Evolutionary conservation across 2,888 invertebrate species (phyloP).

Genomic region (Cephus rjabovi): DNA sequence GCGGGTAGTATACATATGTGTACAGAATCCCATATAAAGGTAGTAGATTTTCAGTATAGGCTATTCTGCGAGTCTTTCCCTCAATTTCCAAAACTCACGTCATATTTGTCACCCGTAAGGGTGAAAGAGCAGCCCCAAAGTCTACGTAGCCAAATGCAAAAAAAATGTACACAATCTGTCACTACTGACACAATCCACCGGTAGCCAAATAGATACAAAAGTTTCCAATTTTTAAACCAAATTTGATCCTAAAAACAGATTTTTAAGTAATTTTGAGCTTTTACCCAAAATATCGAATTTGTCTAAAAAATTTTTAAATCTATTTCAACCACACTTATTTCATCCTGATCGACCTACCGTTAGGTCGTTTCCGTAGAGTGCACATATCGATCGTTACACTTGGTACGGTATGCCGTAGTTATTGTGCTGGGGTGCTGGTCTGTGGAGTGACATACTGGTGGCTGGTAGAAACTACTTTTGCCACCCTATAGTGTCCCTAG

Average conservation of each 20-base stretch:
- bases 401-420: slow-evolving; percentile 25
- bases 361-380: slow-evolving; percentile 59
- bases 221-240: neutral
- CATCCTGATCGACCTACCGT: slow-evolving; percentile 54
- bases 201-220: too few species aligned
- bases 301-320: too few species aligned
- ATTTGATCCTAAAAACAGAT: neutral
- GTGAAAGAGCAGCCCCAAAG: neutral
- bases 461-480: slow-evolving; percentile 36
- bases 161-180: neutral
- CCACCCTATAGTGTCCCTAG: neutral
- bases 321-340: slow-evolving; percentile 44
- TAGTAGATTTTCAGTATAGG: neutral
- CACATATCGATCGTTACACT: slow-evolving; percentile 59
- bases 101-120: neutral
- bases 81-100: neutral
- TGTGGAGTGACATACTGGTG: slow-evolving; percentile 65
- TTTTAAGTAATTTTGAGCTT: neutral
- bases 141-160: neutral
- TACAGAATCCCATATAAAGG: neutral
- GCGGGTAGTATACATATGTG: neutral
- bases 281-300: neutral
- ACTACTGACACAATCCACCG: neutral
- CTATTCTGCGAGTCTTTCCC: neutral
- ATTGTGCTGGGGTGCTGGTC: slow-evolving; percentile 64